Evolutionary conservation across 2,797 vertebrate genomes (phyloP).

Genomic region (Balearica regulorum): DNA sequence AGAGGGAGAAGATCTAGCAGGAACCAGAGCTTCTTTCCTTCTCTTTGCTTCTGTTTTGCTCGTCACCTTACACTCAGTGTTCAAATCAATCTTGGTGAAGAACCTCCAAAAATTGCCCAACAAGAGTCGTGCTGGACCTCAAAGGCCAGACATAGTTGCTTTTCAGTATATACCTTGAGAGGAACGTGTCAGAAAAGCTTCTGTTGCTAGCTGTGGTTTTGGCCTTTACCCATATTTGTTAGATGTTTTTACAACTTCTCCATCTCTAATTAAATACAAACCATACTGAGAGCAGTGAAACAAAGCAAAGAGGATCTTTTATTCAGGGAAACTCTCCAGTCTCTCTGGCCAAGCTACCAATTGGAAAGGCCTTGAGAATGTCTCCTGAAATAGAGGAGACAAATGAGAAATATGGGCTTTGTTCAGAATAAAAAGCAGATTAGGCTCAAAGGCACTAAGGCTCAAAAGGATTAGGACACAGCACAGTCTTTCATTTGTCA

Average conservation of each 20-base stretch:
- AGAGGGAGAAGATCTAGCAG: neutral
- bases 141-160: neutral
- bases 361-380: neutral
- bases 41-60: neutral
- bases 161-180: neutral
- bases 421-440: conserved; percentile 11
- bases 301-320: neutral
- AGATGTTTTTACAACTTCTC: neutral
- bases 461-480: conserved; percentile 31
- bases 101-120: neutral
- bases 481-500: neutral
- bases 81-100: neutral
- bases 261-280: neutral
- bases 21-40: neutral
- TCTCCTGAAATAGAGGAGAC: conserved; percentile 8
- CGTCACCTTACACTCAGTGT: neutral
- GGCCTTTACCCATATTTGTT: neutral
- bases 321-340: neutral
- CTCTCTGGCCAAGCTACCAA: neutral
- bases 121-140: neutral
- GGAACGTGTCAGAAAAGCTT: neutral
- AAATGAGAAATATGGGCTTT: conserved; percentile 24
- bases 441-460: neutral
- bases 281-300: neutral
- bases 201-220: neutral